These are phyloP conservation scores for Hemistola chrysoprasaria DNA, from an alignment of 2,888 invertebrate species.

Conservation along the genomic window DNA sequence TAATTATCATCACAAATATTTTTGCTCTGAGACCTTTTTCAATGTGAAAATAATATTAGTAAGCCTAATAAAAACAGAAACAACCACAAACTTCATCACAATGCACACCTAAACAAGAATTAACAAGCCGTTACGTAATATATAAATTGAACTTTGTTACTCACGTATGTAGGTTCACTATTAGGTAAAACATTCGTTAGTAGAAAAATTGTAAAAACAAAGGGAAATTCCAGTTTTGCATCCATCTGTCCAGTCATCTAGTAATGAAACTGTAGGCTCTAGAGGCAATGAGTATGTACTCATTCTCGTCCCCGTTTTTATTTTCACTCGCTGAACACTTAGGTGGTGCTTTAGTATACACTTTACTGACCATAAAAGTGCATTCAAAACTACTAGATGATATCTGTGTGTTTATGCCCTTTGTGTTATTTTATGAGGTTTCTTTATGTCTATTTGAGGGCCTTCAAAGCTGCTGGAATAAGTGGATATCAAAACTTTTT, in stretches of 20 bases:
- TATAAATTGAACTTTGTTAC: constrained; percentile 23
- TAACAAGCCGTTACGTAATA: constrained; percentile 13
- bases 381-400: constrained; percentile 41
- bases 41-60: too few species aligned
- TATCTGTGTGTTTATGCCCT: constrained; percentile 32
- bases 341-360: constrained; percentile 42
- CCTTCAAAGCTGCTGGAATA: constrained; percentile 7
- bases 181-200: constrained; percentile 28
- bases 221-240: constrained; percentile 59
- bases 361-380: constrained; percentile 45
- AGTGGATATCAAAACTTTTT: constrained; percentile 28
- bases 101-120: constrained; percentile 18
- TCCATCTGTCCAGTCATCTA: constrained; percentile 61
- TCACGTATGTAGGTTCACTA: constrained; percentile 16
- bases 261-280: constrained; percentile 63
- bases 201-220: constrained; percentile 57
- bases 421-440: constrained; percentile 31
- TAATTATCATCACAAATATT: too few species aligned
- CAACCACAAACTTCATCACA: constrained; percentile 11
- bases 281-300: constrained; percentile 42
- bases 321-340: constrained; percentile 56
- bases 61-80: constrained; percentile 1
- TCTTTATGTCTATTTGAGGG: constrained; percentile 21
- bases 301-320: constrained; percentile 46
- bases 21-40: too few species aligned